A percentile compares a stretch with the other conserved stretches of the same genome.
These are phyloP conservation scores for Morinoia aosen DNA, from an alignment of 2,888 invertebrate species.

Conservation along the genomic window DNA sequence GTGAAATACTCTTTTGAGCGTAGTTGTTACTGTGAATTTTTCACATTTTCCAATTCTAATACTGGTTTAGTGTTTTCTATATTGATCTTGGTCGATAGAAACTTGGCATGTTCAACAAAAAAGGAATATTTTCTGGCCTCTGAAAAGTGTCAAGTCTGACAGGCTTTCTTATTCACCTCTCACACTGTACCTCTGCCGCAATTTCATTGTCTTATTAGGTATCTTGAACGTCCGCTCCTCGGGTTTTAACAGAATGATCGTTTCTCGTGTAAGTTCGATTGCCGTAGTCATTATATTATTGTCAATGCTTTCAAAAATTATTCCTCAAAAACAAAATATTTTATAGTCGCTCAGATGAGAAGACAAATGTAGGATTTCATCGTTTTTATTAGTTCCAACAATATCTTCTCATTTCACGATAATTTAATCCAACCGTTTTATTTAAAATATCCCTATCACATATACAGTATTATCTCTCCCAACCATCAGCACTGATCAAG, in stretches of 20 bases:
- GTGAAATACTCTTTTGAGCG: background rate
- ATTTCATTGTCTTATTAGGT: background rate
- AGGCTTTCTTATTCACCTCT: background rate
- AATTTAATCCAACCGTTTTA: background rate
- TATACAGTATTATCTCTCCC: background rate
- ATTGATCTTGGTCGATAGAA: background rate
- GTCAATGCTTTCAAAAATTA: background rate
- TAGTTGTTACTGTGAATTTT: background rate
- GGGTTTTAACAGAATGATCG: background rate
- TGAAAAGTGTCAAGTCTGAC: background rate
- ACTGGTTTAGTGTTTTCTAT: background rate
- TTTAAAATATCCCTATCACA: background rate
- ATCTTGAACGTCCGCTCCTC: background rate
- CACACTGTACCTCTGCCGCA: background rate
- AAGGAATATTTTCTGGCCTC: background rate
- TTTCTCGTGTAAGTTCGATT: background rate
- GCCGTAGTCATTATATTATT: background rate
- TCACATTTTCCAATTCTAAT: background rate
- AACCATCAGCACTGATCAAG: background rate
- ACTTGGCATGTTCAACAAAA: background rate
- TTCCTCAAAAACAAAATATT: background rate
- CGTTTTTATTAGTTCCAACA: background rate
- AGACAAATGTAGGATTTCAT: background rate
- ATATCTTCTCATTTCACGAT: background rate
- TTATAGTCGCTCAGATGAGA: background rate